Base-by-base conservation (phyloP, 2,888 invertebrate genomes). In the Pristionchus arcanus region DNA sequence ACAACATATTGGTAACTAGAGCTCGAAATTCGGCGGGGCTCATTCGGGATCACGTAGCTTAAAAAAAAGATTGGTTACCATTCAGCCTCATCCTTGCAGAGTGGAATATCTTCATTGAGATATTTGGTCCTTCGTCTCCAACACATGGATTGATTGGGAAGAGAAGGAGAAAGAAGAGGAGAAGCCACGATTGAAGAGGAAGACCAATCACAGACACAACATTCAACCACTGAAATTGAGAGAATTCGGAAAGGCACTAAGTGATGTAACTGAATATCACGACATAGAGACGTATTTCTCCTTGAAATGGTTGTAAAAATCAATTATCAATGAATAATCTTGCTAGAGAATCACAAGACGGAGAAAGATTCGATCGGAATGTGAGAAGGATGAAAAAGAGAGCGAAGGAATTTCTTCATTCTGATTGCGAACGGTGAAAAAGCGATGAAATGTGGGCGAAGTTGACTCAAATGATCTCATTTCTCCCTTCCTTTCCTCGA, bases 21-120 rank as follows among this genome's bases (percentile, higher is more conserved):
- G 21, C 13, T 31, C n/a, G 71, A 15, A 19, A 31, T 13, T 4
- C 13, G 42, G 9, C 42, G 3, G 4, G 42, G 13, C 11, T 7
- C 0, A 49, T 1, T 7, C 7, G 13, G 42, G 42, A 49, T 49
- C 42, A 13, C 42, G 13, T 13, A 9, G 11, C 5, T 0, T 5
- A 68, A 16, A 66, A 37, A 15, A 53, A 37, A 49, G 9, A 28
- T 49, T 88, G 90, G 91, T 90, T 81, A 93, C 94, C 94, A 94
- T 68, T 91, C 92, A 71, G 92, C 90, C 89, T 94, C 94, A 92
- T 94, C 94, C 90, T 93, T 92, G 91, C 93, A 92, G 68, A 94
- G 91, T 5, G 92, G 92, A 90, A 94, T 93, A 71, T 90, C 90
- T 31, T 77, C 90, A 21, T 59, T 85, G 59, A 87, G 88, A 49